Percentiles rank a stretch among this genome's conserved stretches.
phyloP scores from a whole-genome alignment of 1,140 invertebrate genomes.

The Triops longicaudatus region DNA sequence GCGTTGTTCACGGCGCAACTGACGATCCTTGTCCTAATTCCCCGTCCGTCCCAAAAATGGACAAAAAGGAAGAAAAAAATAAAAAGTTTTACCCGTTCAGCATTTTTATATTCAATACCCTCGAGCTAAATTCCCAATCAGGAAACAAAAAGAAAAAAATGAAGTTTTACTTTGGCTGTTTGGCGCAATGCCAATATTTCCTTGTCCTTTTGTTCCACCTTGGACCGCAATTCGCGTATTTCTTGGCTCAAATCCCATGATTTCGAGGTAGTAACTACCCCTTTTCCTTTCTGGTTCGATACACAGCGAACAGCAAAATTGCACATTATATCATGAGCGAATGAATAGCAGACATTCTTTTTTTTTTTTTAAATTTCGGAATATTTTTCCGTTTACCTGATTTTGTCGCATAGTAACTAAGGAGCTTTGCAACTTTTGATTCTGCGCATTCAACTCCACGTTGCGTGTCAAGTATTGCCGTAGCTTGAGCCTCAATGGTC shows the following conservation, averaged over 20 bases:
- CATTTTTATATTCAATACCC: background rate
- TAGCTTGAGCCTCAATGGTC: conserved; percentile 25
- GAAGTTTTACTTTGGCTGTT: conserved; percentile 39
- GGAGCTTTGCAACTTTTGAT: conserved; percentile 15
- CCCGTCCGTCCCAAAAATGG: background rate
- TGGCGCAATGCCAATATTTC: conserved; percentile 41
- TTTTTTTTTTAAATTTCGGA: no score
- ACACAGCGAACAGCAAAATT: background rate
- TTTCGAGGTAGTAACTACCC: background rate
- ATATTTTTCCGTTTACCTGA: background rate
- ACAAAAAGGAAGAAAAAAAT: conserved; percentile 18
- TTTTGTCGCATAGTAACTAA: conserved; percentile 7
- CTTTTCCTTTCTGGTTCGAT: background rate
- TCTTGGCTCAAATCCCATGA: conserved; percentile 5
- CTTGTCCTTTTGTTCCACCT: conserved; percentile 40
- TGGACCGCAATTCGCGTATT: conserved; percentile 37
- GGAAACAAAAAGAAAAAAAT: no score
- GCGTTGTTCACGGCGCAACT: conserved; percentile 8
- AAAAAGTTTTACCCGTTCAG: background rate
- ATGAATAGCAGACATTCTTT: background rate
- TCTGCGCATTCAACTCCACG: conserved; percentile 27
- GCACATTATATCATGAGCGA: background rate
- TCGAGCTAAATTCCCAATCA: background rate
- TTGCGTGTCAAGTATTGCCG: conserved; percentile 26
- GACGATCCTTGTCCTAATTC: conserved; percentile 11